A percentile compares a stretch with the other conserved stretches of the same genome.
Evolutionary conservation across 2,797 vertebrate genomes (phyloP).

Genomic region (Cyclopterus lumpus): DNA sequence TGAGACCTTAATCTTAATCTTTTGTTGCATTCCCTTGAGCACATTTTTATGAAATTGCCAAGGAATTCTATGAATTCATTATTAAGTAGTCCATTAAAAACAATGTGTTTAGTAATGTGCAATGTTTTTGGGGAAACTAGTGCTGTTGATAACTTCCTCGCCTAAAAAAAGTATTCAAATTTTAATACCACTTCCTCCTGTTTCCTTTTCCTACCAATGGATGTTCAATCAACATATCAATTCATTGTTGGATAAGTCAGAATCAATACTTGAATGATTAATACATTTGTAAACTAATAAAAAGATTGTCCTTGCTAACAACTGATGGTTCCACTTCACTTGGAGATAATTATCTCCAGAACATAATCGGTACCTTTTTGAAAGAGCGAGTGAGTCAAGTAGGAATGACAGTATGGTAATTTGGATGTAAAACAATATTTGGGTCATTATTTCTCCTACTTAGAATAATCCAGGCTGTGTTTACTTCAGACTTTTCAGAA

Average conservation of each 20-base stretch:
- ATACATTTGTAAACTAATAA: slow-evolving; percentile 17
- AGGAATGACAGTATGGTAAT: neutral
- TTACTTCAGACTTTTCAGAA: slow-evolving; percentile 2
- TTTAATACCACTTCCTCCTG: neutral
- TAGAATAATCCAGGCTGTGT: slow-evolving; percentile 7
- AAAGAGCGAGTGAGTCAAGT: neutral
- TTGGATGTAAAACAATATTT: neutral
- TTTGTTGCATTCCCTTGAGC: slow-evolving; percentile 6
- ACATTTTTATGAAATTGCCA: slow-evolving; percentile 27
- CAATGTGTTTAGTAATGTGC: slow-evolving; percentile 8
- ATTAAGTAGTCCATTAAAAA: slow-evolving; percentile 8
- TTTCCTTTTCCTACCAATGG: neutral
- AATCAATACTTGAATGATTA: slow-evolving; percentile 7
- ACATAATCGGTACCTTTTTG: slow-evolving; percentile 13
- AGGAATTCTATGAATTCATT: slow-evolving; percentile 16
- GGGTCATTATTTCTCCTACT: slow-evolving; percentile 5
- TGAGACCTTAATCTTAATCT: slow-evolving; percentile 16
- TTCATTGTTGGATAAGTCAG: neutral
- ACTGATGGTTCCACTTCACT: neutral
- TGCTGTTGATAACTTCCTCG: neutral
- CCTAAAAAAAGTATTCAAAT: neutral
- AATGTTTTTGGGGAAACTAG: neutral
- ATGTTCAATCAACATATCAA: slow-evolving; percentile 7
- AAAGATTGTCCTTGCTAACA: slow-evolving; percentile 1
- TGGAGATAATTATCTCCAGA: slow-evolving; percentile 1